Percentiles rank a stretch among this genome's conserved stretches.
Evolutionary conservation across 2,797 vertebrate species (phyloP).

Genomic region (Hippopotamyrus pictus): DNA sequence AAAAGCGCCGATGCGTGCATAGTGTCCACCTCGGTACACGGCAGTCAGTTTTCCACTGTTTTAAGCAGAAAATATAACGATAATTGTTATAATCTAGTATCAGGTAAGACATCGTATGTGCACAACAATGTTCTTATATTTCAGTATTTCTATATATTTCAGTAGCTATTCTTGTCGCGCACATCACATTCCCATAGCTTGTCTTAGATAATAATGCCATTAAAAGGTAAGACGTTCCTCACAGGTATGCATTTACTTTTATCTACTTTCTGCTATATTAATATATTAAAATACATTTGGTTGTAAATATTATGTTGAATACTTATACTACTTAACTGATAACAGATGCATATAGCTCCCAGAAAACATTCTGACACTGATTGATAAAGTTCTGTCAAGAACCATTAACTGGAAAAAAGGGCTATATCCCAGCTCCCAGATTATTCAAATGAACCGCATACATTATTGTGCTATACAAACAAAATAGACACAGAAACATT

Average conservation of each 20-base stretch:
- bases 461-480: background rate
- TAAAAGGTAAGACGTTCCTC: background rate
- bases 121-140: background rate
- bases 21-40: background rate
- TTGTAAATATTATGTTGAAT: background rate
- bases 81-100: background rate
- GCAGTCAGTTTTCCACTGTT: background rate
- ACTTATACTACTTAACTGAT: background rate
- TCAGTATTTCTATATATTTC: background rate
- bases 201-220: background rate
- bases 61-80: background rate
- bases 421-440: background rate
- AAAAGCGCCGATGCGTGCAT: conserved; percentile 23
- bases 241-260: background rate
- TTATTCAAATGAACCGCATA: background rate
- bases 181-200: background rate
- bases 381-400: conserved; percentile 2
- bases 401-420: background rate
- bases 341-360: background rate
- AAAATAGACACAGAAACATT: conserved; percentile 1
- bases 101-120: background rate
- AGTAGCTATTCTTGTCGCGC: background rate
- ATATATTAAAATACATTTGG: background rate
- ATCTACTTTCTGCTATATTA: background rate
- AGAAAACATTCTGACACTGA: background rate